Evolutionary conservation across 1,140 invertebrate species (phyloP), one percentile per base, ranked within the genome.

Genomic region (Panulirus ornatus): DNA sequence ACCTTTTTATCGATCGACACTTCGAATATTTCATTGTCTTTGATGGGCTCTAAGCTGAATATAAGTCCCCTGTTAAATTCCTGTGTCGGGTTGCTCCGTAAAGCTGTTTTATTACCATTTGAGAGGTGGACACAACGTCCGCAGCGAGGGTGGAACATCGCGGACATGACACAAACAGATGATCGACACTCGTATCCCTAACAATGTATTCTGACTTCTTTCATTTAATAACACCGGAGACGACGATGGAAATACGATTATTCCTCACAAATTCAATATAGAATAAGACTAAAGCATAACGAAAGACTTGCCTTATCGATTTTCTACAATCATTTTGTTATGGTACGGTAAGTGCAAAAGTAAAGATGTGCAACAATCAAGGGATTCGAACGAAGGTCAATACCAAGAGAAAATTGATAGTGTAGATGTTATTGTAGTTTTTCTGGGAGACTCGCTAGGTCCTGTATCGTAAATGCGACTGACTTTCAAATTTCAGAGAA

Each of bases 1-100:
- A 98, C 97, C 96, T 97, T 98, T 94, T 96, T 97, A 93, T 98
- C 97, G 92, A 98, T 97, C 92, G 96, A 95, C 87, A 98, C 96
- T 95, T 98, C 97, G 94, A 99, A 99, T 63, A 98, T 94, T 92
- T 97, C 95, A 94, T 98, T 96, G 93, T 98, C 97, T 92, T 95
- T 94, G 6, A 99, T 94, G 14, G 97, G 97, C 92, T 97, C 96
- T 27, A 96, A 95, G 93, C 97, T 97, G 88, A 99, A 95, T n/a
- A 98, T 96, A 87, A 97, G 94, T 22, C 97, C 97, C 94, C 97
- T 96, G 94, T 98, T 97, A 93, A 97, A 98, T 91, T 95, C 95
- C 76, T 92, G 92, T 79, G 95, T 95, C 92, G 96, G 95, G 93
- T 96, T 97, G 63, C 90, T 89, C 93, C 97, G 95, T 84, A 96